Conservation (phyloP, 2,113 vertebrate genomes). For the Barnardius zonarius region DNA sequence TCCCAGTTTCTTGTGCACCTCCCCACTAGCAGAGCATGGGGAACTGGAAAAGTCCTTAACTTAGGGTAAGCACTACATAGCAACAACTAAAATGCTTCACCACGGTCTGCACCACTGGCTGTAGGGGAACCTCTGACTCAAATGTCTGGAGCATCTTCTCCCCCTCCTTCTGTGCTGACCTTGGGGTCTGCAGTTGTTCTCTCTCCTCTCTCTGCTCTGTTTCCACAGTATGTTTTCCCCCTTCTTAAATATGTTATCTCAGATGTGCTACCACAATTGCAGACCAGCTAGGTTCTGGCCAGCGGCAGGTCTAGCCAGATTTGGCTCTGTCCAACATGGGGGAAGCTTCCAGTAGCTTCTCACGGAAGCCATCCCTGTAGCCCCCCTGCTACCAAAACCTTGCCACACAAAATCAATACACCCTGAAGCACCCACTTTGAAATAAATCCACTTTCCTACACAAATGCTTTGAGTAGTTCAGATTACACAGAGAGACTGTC, state of each 20-base stretch:
- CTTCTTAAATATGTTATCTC: background rate
- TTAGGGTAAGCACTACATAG: background rate
- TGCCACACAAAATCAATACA: background rate
- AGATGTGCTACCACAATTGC: background rate
- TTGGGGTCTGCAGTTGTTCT: background rate
- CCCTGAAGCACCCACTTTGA: background rate
- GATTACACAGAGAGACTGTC: background rate
- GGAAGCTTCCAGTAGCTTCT: background rate
- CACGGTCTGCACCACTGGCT: background rate
- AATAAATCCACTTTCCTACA: conserved; percentile 37
- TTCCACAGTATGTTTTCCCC: background rate
- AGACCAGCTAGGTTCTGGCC: background rate
- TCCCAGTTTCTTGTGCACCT: background rate
- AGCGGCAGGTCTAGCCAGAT: background rate
- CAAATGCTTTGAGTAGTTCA: background rate
- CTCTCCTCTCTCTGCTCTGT: background rate
- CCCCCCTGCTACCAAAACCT: background rate
- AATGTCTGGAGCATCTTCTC: background rate
- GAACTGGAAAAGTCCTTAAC: background rate
- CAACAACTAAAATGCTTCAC: background rate
- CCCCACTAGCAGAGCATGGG: background rate
- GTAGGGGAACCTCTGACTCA: no score
- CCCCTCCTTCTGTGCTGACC: background rate
- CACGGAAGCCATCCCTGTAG: background rate
- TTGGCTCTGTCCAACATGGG: background rate